Conservation (phyloP, 2,113 vertebrate species). For the Egretta garzetta region DNA sequence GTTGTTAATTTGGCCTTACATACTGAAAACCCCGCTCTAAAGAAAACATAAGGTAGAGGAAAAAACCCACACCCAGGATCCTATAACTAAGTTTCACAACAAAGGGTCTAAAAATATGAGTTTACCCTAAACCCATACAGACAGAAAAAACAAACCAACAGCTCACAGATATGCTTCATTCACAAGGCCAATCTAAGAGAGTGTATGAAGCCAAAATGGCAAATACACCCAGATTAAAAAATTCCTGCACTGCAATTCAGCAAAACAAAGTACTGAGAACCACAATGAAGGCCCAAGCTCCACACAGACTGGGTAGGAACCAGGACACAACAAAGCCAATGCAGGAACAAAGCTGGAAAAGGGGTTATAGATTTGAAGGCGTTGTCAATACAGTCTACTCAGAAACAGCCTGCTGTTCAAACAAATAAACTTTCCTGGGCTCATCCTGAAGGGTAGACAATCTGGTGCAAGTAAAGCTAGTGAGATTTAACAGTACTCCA, state of each 20-base stretch:
- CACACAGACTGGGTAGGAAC: background rate
- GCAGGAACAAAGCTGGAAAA: background rate
- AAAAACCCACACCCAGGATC: background rate
- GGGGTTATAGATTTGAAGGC: background rate
- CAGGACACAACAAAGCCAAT: background rate
- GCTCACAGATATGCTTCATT: background rate
- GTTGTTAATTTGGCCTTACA: background rate
- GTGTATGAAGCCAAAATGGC: background rate
- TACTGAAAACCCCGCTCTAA: background rate
- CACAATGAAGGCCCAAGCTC: background rate
- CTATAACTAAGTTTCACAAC: background rate
- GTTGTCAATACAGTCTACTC: background rate
- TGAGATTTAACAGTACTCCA: rapidly evolving
- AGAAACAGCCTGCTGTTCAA: background rate
- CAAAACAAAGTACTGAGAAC: background rate
- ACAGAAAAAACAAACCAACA: background rate
- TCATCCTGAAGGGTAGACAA: background rate
- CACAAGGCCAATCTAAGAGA: background rate
- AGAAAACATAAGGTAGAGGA: background rate
- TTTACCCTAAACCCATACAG: background rate
- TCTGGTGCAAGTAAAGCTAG: background rate
- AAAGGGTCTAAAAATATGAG: background rate
- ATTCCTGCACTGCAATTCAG: background rate
- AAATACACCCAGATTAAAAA: background rate
- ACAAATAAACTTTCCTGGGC: background rate